Conservation (phyloP, 2,888 invertebrate species). For the Barypeithes pellucidus region DNA sequence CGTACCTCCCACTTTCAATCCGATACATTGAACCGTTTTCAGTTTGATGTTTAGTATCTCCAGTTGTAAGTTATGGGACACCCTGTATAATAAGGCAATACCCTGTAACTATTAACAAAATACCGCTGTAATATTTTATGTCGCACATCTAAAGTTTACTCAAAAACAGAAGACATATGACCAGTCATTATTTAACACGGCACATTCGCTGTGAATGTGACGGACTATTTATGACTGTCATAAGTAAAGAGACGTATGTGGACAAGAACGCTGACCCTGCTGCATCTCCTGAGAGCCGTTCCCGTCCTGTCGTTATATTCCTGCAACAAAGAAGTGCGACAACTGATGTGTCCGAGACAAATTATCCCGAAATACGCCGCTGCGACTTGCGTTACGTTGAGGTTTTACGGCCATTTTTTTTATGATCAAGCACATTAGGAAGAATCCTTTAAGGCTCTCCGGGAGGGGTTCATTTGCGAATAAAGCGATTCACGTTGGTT, state of each 20-base stretch:
- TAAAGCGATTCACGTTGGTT: too few species aligned
- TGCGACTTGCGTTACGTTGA: constrained; percentile 29
- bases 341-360: constrained; percentile 55
- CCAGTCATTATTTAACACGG: constrained; percentile 57
- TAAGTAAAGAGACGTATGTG: constrained; percentile 60
- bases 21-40: too few species aligned
- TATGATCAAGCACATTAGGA: too few species aligned
- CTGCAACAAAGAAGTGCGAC: constrained; percentile 55
- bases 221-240: constrained; percentile 61
- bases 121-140: too few species aligned
- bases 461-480: too few species aligned
- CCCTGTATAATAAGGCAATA: too few species aligned
- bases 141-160: constrained; percentile 4
- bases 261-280: constrained; percentile 51
- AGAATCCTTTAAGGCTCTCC: too few species aligned
- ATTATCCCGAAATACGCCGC: constrained; percentile 58
- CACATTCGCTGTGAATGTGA: constrained; percentile 59
- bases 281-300: constrained; percentile 49
- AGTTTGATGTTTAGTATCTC: too few species aligned
- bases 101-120: too few species aligned
- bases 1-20: too few species aligned
- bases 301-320: constrained; percentile 29
- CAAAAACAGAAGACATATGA: constrained; percentile 56
- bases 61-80: too few species aligned
- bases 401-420: not conserved